phyloP scores from a whole-genome alignment of 2,113 vertebrate genomes.

The Anguilla rostrata region DNA sequence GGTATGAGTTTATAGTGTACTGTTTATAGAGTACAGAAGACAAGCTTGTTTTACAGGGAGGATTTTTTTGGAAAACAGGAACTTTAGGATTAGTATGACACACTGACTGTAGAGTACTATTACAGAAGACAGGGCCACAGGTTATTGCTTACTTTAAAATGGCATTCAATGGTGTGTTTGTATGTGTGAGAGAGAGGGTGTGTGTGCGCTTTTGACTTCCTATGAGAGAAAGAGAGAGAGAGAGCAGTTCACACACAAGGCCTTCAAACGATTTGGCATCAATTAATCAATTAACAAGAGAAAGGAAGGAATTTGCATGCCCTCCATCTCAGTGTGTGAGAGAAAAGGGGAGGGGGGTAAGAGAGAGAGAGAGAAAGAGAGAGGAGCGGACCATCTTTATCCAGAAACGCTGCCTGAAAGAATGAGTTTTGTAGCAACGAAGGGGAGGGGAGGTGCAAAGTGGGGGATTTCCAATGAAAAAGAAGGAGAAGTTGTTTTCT shows the following conservation, averaged over 20 bases:
- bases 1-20: background rate
- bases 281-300: conserved; percentile 77
- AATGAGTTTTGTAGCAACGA: conserved; percentile 60
- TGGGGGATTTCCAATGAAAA: conserved; percentile 56
- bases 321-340: conserved; percentile 12
- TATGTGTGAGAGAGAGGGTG: background rate
- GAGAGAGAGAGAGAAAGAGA: conserved; percentile 13
- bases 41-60: background rate
- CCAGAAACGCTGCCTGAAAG: conserved; percentile 58
- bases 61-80: background rate
- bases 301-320: conserved; percentile 73
- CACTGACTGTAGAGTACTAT: background rate
- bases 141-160: conserved; percentile 15
- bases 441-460: conserved; percentile 40
- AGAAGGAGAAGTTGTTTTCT: conserved; percentile 67
- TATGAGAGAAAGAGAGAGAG: conserved; percentile 12
- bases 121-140: background rate
- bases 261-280: conserved; percentile 66
- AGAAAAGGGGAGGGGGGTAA: background rate
- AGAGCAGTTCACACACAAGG: conserved; percentile 54
- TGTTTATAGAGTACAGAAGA: background rate
- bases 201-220: background rate
- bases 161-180: background rate
- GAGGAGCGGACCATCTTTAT: conserved; percentile 47
- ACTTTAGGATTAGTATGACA: background rate